Evolutionary conservation across 2,113 vertebrate genomes (phyloP).

Genomic region (Bathybates hornii): DNA sequence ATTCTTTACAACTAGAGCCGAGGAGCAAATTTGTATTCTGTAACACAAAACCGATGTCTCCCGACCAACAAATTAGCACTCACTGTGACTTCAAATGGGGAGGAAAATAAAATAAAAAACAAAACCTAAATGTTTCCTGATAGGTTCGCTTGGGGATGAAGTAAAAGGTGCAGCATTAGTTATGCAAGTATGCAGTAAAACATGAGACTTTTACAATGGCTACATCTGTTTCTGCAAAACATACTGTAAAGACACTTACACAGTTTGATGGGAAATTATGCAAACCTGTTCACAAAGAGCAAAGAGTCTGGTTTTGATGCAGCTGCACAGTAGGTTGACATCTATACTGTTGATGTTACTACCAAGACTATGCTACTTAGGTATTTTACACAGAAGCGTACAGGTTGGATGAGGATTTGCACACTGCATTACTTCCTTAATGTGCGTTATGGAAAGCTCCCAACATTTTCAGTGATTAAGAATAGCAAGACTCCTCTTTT

Average conservation of each 20-base stretch:
- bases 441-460: conserved; percentile 44
- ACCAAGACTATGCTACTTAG: conserved; percentile 48
- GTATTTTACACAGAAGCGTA: conserved; percentile 40
- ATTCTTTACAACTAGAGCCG: conserved; percentile 41
- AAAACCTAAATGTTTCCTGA: conserved; percentile 49
- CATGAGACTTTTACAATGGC: conserved; percentile 56
- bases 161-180: conserved; percentile 45
- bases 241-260: conserved; percentile 46
- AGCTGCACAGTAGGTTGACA: conserved; percentile 42
- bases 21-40: conserved; percentile 57
- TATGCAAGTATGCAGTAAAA: conserved; percentile 40
- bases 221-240: conserved; percentile 57
- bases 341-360: conserved; percentile 46
- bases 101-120: background rate
- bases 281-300: conserved; percentile 37
- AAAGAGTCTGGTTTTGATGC: conserved; percentile 36
- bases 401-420: conserved; percentile 29
- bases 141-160: conserved; percentile 37
- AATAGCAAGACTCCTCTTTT: conserved; percentile 57
- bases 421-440: conserved; percentile 24
- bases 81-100: conserved; percentile 40
- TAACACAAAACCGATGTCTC: conserved; percentile 50
- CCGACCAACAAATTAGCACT: conserved; percentile 53
- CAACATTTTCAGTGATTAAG: conserved; percentile 54
- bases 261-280: conserved; percentile 26